phyloP scores from a whole-genome alignment of 1,140 invertebrate species.

The Samia ricini region DNA sequence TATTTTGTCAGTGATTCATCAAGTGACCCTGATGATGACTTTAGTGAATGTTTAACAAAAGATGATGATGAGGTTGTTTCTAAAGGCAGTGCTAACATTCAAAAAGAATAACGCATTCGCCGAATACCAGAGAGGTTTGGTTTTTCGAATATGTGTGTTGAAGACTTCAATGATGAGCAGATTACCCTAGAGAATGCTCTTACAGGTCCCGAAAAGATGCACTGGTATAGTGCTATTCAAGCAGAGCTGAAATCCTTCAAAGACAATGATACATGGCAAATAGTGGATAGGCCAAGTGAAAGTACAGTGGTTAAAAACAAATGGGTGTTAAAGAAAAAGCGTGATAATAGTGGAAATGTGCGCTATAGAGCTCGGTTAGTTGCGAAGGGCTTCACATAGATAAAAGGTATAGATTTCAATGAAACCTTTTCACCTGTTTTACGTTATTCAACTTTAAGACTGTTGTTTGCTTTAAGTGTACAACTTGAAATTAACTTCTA shows the following conservation, averaged over 20 bases:
- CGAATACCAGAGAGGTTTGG: no score
- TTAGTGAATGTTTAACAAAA: no score
- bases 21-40: no score
- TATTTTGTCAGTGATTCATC: no score
- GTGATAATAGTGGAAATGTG: background rate
- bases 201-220: constrained; percentile 18
- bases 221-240: constrained; percentile 21
- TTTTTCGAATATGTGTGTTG: no score
- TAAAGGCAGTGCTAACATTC: no score
- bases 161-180: no score
- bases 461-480: background rate
- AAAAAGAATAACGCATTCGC: no score
- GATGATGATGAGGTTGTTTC: no score
- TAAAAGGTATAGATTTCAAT: background rate
- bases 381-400: background rate
- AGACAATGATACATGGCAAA: constrained; percentile 30
- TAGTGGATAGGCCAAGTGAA: constrained; percentile 12
- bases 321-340: constrained; percentile 26
- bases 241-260: constrained; percentile 29
- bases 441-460: background rate
- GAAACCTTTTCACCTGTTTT: constrained; percentile 1
- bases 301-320: constrained; percentile 30
- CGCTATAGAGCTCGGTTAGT: constrained; percentile 1
- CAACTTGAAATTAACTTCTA: no score
- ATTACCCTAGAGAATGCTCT: constrained; percentile 1